phyloP scores from a whole-genome alignment of 1,140 invertebrate species.

The Trinorchestia longiramus region DNA sequence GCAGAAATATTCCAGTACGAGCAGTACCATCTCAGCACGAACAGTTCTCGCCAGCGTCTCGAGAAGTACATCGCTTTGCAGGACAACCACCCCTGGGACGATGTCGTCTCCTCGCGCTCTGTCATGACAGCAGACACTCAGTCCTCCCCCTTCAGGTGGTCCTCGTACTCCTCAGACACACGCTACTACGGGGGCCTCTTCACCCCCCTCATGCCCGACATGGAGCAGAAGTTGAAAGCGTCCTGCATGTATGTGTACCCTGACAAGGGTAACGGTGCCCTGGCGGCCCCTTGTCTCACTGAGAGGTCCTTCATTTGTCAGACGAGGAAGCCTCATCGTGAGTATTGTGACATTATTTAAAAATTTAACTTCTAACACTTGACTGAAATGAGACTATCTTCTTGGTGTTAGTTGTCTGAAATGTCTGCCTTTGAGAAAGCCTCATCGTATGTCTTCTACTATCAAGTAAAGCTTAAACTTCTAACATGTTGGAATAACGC shows the following conservation, averaged over 20 bases:
- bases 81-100: background rate
- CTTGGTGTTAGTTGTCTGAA: no score
- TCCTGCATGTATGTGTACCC: background rate
- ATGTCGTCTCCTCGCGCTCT: background rate
- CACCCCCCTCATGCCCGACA: background rate
- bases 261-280: background rate
- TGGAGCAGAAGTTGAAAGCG: background rate
- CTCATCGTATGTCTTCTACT: no score
- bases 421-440: no score
- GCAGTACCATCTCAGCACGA: background rate
- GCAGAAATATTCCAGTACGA: background rate
- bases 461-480: no score
- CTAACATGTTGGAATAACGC: no score
- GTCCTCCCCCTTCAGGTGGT: conserved; percentile 8
- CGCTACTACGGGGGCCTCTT: no score
- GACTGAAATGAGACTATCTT: no score
- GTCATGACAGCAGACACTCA: background rate
- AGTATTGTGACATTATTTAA: background rate
- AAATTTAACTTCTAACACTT: background rate
- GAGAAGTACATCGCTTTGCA: background rate
- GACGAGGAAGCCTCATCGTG: background rate
- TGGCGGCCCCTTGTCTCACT: background rate
- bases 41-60: background rate
- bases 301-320: conserved; percentile 4
- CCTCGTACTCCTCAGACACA: background rate